These are phyloP conservation scores for Sturmia bella DNA, from an alignment of 2,888 invertebrate genomes.

Conservation along the genomic window DNA sequence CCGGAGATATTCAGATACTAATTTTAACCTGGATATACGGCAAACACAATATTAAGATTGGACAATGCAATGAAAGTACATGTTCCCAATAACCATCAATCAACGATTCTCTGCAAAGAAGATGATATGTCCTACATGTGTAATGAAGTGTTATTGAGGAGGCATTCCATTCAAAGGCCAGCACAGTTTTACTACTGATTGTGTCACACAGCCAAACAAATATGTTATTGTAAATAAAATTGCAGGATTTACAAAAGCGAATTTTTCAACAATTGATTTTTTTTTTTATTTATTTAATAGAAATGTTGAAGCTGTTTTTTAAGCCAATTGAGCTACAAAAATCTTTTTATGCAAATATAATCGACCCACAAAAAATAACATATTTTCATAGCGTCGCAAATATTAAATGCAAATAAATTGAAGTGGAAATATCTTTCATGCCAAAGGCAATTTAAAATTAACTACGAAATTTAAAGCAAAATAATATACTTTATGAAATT, in stretches of 20 bases:
- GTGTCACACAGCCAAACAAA: too few species aligned
- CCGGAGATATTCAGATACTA: too few species aligned
- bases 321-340: slow-evolving; percentile 34
- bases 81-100: too few species aligned
- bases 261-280: too few species aligned
- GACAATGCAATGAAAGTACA: too few species aligned
- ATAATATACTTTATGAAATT: background rate
- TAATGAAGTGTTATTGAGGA: too few species aligned
- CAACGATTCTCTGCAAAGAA: too few species aligned
- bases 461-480: background rate
- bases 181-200: too few species aligned
- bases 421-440: background rate
- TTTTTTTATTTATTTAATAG: slow-evolving; percentile 6
- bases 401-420: slow-evolving; percentile 26
- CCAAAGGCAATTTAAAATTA: slow-evolving; percentile 10
- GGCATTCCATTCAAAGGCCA: too few species aligned
- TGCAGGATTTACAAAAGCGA: background rate
- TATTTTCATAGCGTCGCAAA: slow-evolving; percentile 13
- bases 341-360: slow-evolving; percentile 21
- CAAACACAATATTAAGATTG: too few species aligned
- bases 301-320: slow-evolving; percentile 35
- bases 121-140: too few species aligned
- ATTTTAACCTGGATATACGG: too few species aligned
- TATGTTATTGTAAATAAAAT: background rate
- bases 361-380: slow-evolving; percentile 9